phyloP scores from a whole-genome alignment of 1,140 invertebrate species.

The Bicyclus anynana region DNA sequence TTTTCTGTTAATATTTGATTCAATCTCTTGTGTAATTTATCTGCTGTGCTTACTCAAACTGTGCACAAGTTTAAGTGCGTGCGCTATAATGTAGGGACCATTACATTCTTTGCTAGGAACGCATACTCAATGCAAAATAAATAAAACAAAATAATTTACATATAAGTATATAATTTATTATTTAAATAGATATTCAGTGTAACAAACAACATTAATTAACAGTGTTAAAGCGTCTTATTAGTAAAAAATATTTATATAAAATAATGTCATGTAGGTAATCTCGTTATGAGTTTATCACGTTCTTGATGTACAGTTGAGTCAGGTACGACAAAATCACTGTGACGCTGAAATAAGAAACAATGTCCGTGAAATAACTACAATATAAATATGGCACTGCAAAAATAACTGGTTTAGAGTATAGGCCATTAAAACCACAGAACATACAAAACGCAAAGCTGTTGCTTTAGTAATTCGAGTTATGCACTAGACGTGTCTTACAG shows the following conservation, averaged over 20 bases:
- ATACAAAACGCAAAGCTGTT: too few species aligned
- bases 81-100: too few species aligned
- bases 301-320: constrained; percentile 51
- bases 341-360: constrained; percentile 59
- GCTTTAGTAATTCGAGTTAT: too few species aligned
- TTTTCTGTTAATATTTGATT: too few species aligned
- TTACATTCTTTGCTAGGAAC: too few species aligned
- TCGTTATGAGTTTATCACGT: constrained; percentile 18
- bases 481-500: background rate
- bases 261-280: background rate
- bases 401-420: too few species aligned
- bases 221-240: background rate
- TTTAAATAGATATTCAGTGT: background rate
- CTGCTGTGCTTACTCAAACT: too few species aligned
- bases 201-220: background rate
- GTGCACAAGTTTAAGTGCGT: too few species aligned
- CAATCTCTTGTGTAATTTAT: too few species aligned
- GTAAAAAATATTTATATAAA: background rate
- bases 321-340: constrained; percentile 65
- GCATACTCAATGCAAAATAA: too few species aligned
- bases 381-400: too few species aligned
- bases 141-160: background rate
- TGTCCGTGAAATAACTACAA: background rate
- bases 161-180: background rate
- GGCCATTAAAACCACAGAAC: too few species aligned